Evolutionary conservation across 2,113 vertebrate species (phyloP).

Genomic region (Neodon shergylaensis): DNA sequence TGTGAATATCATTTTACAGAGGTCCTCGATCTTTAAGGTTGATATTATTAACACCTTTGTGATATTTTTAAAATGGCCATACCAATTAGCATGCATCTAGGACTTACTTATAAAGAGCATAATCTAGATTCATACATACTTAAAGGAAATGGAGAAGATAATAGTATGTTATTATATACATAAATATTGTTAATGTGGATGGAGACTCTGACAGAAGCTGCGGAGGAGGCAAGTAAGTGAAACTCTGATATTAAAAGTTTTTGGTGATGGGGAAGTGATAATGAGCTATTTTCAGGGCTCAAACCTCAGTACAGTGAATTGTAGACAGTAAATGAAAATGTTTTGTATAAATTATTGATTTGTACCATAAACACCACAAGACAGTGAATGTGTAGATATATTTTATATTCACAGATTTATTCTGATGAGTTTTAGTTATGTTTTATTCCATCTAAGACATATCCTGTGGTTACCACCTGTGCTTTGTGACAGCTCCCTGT

Average conservation of each 20-base stretch:
- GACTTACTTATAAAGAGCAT: conserved; percentile 34
- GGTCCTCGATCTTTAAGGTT: conserved; percentile 61
- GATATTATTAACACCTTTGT: not conserved
- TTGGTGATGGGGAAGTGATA: not conserved
- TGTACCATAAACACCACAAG: not conserved
- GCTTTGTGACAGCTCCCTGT: not conserved
- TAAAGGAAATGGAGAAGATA: conserved; percentile 25
- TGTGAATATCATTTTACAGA: conserved; percentile 60
- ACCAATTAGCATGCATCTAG: conserved; percentile 52
- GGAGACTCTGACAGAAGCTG: not conserved
- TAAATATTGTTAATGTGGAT: not conserved
- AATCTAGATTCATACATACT: conserved; percentile 27
- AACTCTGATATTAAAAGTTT: not conserved
- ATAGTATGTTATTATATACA: not conserved
- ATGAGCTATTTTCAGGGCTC: conserved; percentile 15
- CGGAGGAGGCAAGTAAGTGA: not conserved
- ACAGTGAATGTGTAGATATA: not conserved
- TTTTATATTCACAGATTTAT: not conserved
- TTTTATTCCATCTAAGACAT: not conserved
- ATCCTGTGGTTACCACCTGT: not conserved
- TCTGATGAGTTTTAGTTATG: not conserved
- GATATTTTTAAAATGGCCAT: conserved; percentile 37
- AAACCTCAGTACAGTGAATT: not conserved
- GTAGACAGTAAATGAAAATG: not conserved
- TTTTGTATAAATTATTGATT: not conserved